Percentiles rank a stretch among this genome's conserved stretches.
Conservation (phyloP, 1,140 invertebrate species). For the Trichoplusia ni region DNA sequence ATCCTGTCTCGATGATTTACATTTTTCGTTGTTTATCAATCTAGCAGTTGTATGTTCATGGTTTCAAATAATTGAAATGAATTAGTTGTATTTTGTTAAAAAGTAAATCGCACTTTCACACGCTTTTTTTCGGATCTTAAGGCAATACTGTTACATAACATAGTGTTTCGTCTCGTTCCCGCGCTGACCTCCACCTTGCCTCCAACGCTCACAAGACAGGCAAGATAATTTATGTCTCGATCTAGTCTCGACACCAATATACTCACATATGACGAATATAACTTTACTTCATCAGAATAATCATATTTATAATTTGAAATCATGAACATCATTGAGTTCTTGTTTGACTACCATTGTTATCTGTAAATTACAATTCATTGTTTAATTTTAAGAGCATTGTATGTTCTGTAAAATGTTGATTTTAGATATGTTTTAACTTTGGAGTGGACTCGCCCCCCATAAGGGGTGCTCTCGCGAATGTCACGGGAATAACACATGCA, state of each 20-base stretch:
- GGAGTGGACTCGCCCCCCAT: background rate
- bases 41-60: background rate
- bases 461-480: background rate
- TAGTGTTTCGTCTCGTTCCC: too few species aligned
- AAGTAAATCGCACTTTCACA: background rate
- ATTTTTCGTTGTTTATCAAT: background rate
- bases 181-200: too few species aligned
- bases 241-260: too few species aligned
- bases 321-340: background rate
- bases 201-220: too few species aligned
- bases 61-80: background rate
- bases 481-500: background rate
- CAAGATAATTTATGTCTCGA: too few species aligned
- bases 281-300: too few species aligned
- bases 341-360: constrained; percentile 3
- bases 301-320: too few species aligned
- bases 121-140: too few species aligned
- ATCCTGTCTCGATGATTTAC: constrained; percentile 1
- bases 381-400: constrained; percentile 3
- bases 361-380: constrained; percentile 1
- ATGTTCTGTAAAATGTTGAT: background rate
- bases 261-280: too few species aligned
- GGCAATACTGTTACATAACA: too few species aligned
- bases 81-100: background rate
- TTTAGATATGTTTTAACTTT: background rate